A percentile compares a stretch with the other conserved stretches of the same genome.
Conservation (phyloP, 2,113 vertebrate species). For the Blennius ocellaris region DNA sequence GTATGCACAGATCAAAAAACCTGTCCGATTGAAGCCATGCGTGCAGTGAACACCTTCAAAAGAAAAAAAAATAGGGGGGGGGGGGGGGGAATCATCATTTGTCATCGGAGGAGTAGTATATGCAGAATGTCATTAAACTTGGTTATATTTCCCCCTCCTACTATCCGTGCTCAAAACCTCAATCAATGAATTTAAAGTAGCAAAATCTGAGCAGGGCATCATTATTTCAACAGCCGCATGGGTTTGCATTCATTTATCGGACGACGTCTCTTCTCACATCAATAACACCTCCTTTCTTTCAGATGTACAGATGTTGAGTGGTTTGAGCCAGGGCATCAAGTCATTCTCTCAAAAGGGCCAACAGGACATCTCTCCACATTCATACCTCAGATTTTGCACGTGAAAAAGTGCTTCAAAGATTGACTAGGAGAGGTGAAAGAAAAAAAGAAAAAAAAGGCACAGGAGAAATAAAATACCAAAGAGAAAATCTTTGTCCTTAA, state of each 20-base stretch:
- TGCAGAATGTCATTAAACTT: no score
- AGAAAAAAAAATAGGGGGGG: no score
- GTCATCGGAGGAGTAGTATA: neutral
- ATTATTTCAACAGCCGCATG: slow-evolving; percentile 1
- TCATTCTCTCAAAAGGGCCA: slow-evolving; percentile 19
- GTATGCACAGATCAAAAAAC: slow-evolving; percentile 98
- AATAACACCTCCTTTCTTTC: slow-evolving; percentile 28
- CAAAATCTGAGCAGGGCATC: neutral
- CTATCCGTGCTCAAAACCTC: neutral
- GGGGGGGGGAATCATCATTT: neutral
- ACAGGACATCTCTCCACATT: slow-evolving; percentile 1
- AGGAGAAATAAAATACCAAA: no score
- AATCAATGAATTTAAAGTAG: neutral
- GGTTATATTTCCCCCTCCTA: neutral
- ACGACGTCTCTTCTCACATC: slow-evolving; percentile 27
- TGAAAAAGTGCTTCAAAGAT: no score
- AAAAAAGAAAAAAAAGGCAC: no score
- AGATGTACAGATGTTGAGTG: neutral
- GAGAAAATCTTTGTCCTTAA: no score
- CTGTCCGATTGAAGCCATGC: slow-evolving; percentile 98
- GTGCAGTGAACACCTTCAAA: slow-evolving; percentile 96
- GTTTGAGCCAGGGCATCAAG: slow-evolving; percentile 18
- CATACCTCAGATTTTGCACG: neutral
- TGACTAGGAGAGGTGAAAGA: no score
- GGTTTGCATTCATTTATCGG: slow-evolving; percentile 24